These are phyloP conservation scores for Pachycephala philippinensis DNA, from an alignment of 2,113 vertebrate genomes.

Conservation along the genomic window DNA sequence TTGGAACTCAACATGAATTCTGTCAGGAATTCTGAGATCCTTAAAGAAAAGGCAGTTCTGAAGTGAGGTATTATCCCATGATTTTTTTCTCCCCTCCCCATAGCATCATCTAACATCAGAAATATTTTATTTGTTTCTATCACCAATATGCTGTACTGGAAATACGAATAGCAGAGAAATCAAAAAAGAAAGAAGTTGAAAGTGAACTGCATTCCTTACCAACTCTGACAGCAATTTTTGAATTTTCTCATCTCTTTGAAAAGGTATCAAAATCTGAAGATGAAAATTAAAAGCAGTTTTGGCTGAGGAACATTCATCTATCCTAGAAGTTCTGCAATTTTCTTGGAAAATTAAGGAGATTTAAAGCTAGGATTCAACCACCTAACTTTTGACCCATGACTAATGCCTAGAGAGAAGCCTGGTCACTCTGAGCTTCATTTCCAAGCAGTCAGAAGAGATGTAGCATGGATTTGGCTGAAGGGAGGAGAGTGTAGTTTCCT, in stretches of 20 bases:
- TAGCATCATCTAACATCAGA: background rate
- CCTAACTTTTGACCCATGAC: constrained; percentile 6
- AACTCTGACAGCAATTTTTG: background rate
- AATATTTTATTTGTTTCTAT: background rate
- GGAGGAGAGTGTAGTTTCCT: background rate
- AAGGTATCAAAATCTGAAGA: background rate
- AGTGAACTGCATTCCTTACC: background rate
- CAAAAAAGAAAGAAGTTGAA: background rate
- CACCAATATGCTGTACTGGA: background rate
- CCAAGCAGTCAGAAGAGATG: background rate
- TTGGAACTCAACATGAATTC: background rate
- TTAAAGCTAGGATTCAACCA: background rate
- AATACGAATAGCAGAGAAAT: background rate
- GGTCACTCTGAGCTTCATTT: background rate
- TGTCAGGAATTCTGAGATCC: background rate
- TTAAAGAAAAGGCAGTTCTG: background rate
- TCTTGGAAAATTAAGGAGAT: background rate
- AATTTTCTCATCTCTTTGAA: background rate
- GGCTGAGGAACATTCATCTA: background rate
- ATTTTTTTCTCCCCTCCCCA: fast-evolving
- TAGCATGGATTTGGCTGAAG: constrained; percentile 5
- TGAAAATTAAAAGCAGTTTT: background rate
- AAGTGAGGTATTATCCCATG: background rate
- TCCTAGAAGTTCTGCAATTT: background rate
- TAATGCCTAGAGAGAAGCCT: constrained; percentile 18